A percentile compares a stretch with the other conserved stretches of the same genome.
phyloP scores from a whole-genome alignment of 2,797 vertebrate genomes.

The Nothura maculosa region DNA sequence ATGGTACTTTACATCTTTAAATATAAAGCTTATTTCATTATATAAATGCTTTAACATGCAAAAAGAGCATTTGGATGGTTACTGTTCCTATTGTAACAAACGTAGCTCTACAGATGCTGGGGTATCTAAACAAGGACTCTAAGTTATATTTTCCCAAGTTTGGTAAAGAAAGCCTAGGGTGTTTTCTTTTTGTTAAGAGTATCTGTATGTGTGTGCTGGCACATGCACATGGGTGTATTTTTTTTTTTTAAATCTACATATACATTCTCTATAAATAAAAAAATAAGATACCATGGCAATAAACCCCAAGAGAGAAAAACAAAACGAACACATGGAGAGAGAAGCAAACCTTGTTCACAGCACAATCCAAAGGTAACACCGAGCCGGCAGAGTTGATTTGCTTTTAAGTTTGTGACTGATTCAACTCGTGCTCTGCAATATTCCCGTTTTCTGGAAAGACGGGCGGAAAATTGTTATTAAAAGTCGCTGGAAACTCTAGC shows the following conservation, averaged over 20 bases:
- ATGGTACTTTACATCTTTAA: constrained; percentile 28
- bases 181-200: neutral
- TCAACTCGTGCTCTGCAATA: constrained; percentile 84
- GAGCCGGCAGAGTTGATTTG: constrained; percentile 11
- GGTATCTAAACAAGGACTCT: constrained; percentile 31
- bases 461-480: constrained; percentile 84
- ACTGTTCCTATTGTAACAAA: constrained; percentile 36
- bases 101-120: constrained; percentile 20
- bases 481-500: constrained; percentile 80
- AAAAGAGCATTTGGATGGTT: constrained; percentile 37
- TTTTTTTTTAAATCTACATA: neutral
- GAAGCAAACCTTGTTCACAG: constrained; percentile 55
- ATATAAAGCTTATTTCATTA: constrained; percentile 58
- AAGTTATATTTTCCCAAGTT: constrained; percentile 43
- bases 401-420: constrained; percentile 86
- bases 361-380: constrained; percentile 60
- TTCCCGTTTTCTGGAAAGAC: constrained; percentile 87
- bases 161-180: constrained; percentile 13
- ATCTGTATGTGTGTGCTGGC: neutral
- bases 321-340: constrained; percentile 44
- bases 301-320: constrained; percentile 49
- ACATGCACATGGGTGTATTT: neutral
- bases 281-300: neutral
- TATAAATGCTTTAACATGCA: constrained; percentile 69
- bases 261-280: constrained; percentile 51